These are phyloP conservation scores for Bubo blakistoni DNA, from an alignment of 2,113 vertebrate species.

Conservation along the genomic window DNA sequence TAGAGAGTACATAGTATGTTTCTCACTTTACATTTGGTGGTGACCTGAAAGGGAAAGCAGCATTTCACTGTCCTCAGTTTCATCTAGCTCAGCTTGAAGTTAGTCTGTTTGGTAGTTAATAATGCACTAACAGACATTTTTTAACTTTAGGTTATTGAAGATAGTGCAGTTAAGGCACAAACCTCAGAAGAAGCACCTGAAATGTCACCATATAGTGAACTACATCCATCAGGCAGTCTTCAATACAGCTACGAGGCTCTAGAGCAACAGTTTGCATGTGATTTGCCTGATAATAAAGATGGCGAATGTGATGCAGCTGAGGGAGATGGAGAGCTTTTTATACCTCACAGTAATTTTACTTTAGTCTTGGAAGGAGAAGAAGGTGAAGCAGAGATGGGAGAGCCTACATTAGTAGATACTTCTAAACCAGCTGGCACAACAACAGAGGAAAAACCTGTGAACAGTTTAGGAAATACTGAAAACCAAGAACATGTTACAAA, in stretches of 20 bases:
- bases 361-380: conserved; percentile 88
- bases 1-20: not conserved
- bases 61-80: not conserved
- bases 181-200: conserved; percentile 35
- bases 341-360: conserved; percentile 79
- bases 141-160: conserved; percentile 61
- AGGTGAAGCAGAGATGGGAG: conserved; percentile 63
- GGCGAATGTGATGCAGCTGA: conserved; percentile 63
- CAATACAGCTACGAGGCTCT: conserved; percentile 69
- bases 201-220: conserved; percentile 67
- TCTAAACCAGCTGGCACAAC: not conserved
- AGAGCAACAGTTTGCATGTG: conserved; percentile 70
- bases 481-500: conserved; percentile 22
- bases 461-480: not conserved
- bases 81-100: not conserved
- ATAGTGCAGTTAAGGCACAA: conserved; percentile 30
- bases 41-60: not conserved
- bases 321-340: conserved; percentile 69
- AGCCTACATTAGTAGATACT: not conserved
- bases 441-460: not conserved
- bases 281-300: conserved; percentile 65
- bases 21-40: not conserved
- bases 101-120: not conserved
- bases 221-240: conserved; percentile 75
- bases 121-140: not conserved